phyloP scores from a whole-genome alignment of 2,888 invertebrate species.

The Drosophila peninsularis region DNA sequence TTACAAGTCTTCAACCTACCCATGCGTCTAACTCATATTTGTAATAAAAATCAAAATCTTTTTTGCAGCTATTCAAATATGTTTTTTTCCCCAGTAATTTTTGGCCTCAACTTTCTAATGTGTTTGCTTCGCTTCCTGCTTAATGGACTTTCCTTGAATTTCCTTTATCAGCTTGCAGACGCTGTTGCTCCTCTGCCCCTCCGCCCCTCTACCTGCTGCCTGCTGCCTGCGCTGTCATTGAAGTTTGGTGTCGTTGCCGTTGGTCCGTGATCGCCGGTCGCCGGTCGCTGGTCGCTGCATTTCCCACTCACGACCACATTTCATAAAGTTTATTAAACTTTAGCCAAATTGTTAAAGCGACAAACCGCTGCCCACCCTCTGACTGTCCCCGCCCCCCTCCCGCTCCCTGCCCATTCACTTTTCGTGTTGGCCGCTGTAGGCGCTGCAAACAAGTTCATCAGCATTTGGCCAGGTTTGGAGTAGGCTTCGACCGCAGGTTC shows the following conservation, averaged over 20 bases:
- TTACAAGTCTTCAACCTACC: too few relatives aligned
- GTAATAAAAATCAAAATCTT: background rate
- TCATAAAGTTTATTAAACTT: conserved; percentile 81
- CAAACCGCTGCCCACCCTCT: conserved; percentile 28
- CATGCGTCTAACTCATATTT: background rate
- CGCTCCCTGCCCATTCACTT: conserved; percentile 51
- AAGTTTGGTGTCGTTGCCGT: conserved; percentile 34
- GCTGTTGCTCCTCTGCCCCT: conserved; percentile 6
- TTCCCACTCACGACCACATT: conserved; percentile 79
- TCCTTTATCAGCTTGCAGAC: conserved; percentile 45
- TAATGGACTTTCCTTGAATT: conserved; percentile 49
- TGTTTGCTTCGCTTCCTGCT: conserved; percentile 55
- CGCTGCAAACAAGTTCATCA: conserved; percentile 75
- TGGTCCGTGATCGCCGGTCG: conserved; percentile 26
- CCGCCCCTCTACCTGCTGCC: background rate
- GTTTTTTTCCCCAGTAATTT: background rate
- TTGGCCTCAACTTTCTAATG: conserved; percentile 62
- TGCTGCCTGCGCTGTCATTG: conserved; percentile 53
- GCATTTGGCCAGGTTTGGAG: conserved; percentile 58
- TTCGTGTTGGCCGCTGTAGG: conserved; percentile 59
- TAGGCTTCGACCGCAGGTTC: conserved; percentile 21
- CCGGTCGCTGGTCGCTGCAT: conserved; percentile 58
- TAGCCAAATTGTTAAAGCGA: conserved; percentile 75
- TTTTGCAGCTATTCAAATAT: background rate
- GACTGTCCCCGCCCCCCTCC: background rate